phyloP scores from a whole-genome alignment of 1,140 invertebrate genomes.

The Muscidifurax raptorellus region DNA sequence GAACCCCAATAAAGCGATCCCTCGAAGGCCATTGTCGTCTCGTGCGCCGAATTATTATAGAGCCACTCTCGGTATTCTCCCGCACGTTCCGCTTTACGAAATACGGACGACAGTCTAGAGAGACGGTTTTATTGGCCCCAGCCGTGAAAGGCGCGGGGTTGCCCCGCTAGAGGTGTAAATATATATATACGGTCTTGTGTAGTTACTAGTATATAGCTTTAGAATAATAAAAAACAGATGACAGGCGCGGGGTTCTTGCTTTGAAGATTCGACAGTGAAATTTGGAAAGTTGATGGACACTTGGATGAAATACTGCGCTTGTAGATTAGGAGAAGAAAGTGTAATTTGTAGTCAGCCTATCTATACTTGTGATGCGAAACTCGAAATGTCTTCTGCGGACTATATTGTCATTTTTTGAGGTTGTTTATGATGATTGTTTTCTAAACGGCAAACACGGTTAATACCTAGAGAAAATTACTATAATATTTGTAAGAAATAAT shows the following conservation, averaged over 20 bases:
- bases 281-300: not conserved
- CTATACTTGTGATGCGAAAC: no score
- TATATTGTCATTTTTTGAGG: no score
- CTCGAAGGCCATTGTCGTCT: not conserved
- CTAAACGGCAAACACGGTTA: no score
- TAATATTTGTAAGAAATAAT: no score
- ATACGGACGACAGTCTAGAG: not conserved
- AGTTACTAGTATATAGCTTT: not conserved
- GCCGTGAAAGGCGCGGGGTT: not conserved
- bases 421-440: no score
- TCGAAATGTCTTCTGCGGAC: no score
- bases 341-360: no score
- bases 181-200: not conserved
- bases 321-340: not conserved
- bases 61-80: constrained; percentile 1
- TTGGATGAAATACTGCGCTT: not conserved
- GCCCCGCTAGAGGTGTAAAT: constrained; percentile 6
- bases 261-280: not conserved
- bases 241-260: no score
- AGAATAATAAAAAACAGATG: not conserved
- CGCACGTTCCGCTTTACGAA: not conserved
- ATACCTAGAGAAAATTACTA: no score
- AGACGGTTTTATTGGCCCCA: not conserved
- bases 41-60: not conserved
- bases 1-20: constrained; percentile 15